Percentiles rank a stretch among this genome's conserved stretches.
These are phyloP conservation scores for Pocillopora grandis DNA, from an alignment of 92 coral and sea anemone genomes.

Conservation along the genomic window DNA sequence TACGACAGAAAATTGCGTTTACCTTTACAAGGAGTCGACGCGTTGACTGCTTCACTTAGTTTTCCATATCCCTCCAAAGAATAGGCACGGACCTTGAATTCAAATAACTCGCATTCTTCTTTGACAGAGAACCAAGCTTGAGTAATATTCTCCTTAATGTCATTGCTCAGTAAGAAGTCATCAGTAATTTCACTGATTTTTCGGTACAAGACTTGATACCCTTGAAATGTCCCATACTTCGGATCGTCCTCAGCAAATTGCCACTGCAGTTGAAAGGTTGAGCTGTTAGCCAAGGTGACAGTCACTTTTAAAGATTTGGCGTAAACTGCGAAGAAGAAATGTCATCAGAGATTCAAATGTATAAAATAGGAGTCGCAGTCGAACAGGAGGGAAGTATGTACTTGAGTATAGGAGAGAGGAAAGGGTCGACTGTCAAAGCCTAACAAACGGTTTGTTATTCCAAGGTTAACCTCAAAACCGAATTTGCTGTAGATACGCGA, in stretches of 20 bases:
- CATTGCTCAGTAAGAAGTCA: background rate
- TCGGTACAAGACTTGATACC: slow-evolving; percentile 30
- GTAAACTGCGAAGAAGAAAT: slow-evolving; percentile 8
- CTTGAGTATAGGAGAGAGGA: too few relatives aligned
- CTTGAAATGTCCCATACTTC: slow-evolving; percentile 16
- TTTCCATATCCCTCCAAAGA: slow-evolving; percentile 61
- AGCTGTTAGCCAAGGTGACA: background rate
- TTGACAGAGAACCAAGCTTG: background rate
- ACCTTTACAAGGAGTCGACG: slow-evolving; percentile 22
- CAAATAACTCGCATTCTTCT: slow-evolving; percentile 21
- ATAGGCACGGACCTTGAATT: slow-evolving; percentile 44
- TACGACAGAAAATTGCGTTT: background rate
- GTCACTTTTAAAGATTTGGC: background rate
- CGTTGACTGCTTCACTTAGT: slow-evolving; percentile 20
- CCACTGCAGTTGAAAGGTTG: slow-evolving; percentile 8
- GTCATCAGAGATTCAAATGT: too few relatives aligned
- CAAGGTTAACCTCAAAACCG: too few relatives aligned
- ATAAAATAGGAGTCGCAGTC: background rate
- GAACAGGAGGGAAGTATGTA: too few relatives aligned
- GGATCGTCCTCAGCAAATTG: slow-evolving; percentile 28
- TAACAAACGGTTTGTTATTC: too few relatives aligned
- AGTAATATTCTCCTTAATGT: slow-evolving; percentile 22
- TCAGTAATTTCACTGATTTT: background rate
- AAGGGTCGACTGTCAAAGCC: too few relatives aligned
- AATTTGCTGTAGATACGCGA: too few relatives aligned